These are phyloP conservation scores for Chaetura pelagica DNA, from an alignment of 2,113 vertebrate genomes.

Conservation along the genomic window DNA sequence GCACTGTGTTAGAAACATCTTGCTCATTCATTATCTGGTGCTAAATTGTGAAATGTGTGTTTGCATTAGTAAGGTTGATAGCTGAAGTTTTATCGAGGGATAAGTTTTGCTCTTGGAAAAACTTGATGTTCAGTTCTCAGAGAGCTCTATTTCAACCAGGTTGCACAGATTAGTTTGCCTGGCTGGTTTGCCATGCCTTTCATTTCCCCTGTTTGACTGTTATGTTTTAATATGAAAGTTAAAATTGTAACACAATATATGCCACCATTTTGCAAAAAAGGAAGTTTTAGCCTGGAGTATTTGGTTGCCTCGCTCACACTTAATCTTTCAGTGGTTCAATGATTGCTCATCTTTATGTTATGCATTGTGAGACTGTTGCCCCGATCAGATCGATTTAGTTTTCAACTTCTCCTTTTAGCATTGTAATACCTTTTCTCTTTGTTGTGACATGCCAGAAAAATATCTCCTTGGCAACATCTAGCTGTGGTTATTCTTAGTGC, in stretches of 20 bases:
- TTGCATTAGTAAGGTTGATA: not conserved
- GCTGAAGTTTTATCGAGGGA: not conserved
- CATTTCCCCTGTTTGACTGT: not conserved
- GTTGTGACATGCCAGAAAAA: constrained; percentile 21
- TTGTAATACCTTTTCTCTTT: constrained; percentile 25
- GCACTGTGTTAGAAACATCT: not conserved
- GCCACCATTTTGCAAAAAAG: not conserved
- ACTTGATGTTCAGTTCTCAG: not conserved
- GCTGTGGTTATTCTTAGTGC: constrained; percentile 11
- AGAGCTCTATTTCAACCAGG: not conserved
- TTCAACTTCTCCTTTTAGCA: constrained; percentile 39
- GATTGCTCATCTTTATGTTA: constrained; percentile 31
- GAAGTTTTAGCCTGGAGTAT: not conserved
- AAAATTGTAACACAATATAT: not conserved
- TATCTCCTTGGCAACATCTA: constrained; percentile 39
- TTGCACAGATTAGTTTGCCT: not conserved
- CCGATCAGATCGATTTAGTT: constrained; percentile 36
- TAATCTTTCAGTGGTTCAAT: constrained; percentile 46
- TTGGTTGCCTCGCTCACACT: not conserved
- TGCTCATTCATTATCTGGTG: not conserved
- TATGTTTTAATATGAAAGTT: constrained; percentile 5
- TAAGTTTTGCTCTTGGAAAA: not conserved
- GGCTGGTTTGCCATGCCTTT: constrained; percentile 2
- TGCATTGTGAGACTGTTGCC: not conserved
- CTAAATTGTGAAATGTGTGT: not conserved